Evolutionary conservation across 2,797 vertebrate genomes (phyloP).

Genomic region (Takifugu ocellatus): DNA sequence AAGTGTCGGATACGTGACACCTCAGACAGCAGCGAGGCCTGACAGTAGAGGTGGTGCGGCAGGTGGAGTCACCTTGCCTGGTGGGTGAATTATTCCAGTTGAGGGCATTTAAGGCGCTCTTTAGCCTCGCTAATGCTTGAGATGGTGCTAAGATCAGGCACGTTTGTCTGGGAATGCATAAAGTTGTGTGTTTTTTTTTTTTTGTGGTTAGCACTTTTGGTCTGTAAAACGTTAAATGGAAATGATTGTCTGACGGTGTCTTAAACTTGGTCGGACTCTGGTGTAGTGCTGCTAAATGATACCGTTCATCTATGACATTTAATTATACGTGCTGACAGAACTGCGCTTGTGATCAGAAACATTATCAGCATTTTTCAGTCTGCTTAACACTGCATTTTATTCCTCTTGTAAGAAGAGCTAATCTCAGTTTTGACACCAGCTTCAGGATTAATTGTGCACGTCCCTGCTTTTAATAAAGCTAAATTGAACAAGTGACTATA

Average conservation of each 20-base stretch:
- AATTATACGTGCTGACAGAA: slow-evolving; percentile 6
- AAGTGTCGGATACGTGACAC: slow-evolving; percentile 68
- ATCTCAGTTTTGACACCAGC: slow-evolving; percentile 21
- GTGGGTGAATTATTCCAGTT: background rate
- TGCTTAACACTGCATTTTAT: background rate
- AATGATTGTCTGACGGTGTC: background rate
- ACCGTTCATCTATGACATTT: slow-evolving; percentile 1
- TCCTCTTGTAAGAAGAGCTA: slow-evolving; percentile 19
- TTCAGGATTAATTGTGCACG: slow-evolving; percentile 17
- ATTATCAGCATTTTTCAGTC: slow-evolving; percentile 18
- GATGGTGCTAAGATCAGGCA: too few species aligned
- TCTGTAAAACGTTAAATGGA: background rate
- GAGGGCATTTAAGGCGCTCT: too few species aligned
- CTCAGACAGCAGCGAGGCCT: slow-evolving; percentile 38
- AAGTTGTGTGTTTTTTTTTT: too few species aligned
- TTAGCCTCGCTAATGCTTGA: too few species aligned
- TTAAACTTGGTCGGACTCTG: background rate
- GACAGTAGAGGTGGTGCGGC: slow-evolving; percentile 35
- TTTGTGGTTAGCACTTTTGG: too few species aligned
- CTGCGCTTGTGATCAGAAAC: slow-evolving; percentile 17
- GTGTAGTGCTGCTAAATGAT: background rate
- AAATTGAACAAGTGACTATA: slow-evolving; percentile 31
- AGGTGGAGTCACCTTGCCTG: slow-evolving; percentile 21
- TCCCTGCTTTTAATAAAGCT: slow-evolving; percentile 22
- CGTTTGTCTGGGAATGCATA: too few species aligned